Conservation (phyloP, 2,797 vertebrate species). For the Adrianichthys oophorus region DNA sequence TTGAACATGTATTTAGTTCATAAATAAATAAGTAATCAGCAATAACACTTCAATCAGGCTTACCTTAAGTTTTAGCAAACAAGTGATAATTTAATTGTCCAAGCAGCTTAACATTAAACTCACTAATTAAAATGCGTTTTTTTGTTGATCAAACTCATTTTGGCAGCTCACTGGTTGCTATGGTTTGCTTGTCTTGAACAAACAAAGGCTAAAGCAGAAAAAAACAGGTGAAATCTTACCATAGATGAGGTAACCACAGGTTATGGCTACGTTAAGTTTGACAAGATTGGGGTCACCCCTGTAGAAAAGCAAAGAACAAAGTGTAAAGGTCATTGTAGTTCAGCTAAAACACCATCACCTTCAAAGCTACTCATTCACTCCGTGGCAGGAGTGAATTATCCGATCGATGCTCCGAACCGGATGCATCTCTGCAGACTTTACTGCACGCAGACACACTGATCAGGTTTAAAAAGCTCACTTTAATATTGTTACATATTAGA, state of each 20-base stretch:
- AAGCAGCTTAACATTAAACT: too few relatives aligned
- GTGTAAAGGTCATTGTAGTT: slow-evolving; percentile 16
- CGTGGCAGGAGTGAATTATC: not conserved
- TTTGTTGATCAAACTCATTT: not conserved
- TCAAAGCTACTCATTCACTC: not conserved
- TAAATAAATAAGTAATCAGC: too few relatives aligned
- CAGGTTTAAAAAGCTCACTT: too few relatives aligned
- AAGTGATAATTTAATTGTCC: too few relatives aligned
- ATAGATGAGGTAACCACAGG: slow-evolving; percentile 83
- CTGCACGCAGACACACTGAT: not conserved
- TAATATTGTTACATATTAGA: too few relatives aligned
- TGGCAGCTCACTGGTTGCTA: too few relatives aligned
- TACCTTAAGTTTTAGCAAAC: too few relatives aligned
- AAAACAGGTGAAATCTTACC: slow-evolving; percentile 60
- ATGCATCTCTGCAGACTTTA: slow-evolving; percentile 11
- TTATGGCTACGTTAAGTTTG: slow-evolving; percentile 83
- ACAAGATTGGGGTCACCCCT: slow-evolving; percentile 82
- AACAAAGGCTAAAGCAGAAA: not conserved
- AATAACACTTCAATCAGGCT: too few relatives aligned
- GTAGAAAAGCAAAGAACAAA: slow-evolving; percentile 39
- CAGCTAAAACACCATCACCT: slow-evolving; percentile 1
- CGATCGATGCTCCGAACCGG: slow-evolving; percentile 3
- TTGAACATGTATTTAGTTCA: too few relatives aligned
- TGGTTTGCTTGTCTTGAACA: too few relatives aligned
- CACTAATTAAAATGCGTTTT: too few relatives aligned